A percentile compares a stretch with the other conserved stretches of the same genome.
Conservation (phyloP, 64 coral and sea anemone species). For the Montipora cactus region DNA sequence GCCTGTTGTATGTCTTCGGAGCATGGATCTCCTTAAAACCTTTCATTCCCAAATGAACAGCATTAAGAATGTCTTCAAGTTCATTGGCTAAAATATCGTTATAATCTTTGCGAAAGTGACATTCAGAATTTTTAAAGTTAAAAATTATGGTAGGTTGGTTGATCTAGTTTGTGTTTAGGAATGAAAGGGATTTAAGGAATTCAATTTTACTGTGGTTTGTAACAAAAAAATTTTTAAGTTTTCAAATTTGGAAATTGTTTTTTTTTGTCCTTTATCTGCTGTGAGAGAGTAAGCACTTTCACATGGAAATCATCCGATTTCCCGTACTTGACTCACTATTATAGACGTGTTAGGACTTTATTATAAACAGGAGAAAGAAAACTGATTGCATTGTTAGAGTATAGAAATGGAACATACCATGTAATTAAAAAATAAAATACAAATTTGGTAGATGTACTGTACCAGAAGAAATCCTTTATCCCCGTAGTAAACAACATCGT, state of each 20-base stretch:
- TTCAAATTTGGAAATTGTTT: not conserved
- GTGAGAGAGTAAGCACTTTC: not conserved
- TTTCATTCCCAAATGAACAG: not conserved
- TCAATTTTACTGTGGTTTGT: slow-evolving; percentile 17
- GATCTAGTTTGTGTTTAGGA: not conserved
- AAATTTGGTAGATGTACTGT: slow-evolving; percentile 6
- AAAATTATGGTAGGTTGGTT: too few species aligned
- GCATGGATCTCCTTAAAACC: not conserved
- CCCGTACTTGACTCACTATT: not conserved
- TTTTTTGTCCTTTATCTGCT: not conserved
- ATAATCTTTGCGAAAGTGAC: not conserved
- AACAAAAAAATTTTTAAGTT: slow-evolving; percentile 7
- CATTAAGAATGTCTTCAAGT: not conserved
- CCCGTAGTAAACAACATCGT: too few species aligned
- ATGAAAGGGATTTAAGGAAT: slow-evolving; percentile 16
- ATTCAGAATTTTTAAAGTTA: too few species aligned
- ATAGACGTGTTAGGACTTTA: not conserved
- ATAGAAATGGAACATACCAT: slow-evolving; percentile 41
- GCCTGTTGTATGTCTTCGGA: not conserved
- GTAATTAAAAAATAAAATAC: slow-evolving; percentile 35
- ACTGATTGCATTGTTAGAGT: slow-evolving; percentile 16
- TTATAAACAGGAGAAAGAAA: not conserved
- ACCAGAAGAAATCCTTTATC: too few species aligned
- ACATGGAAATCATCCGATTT: not conserved
- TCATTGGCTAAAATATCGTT: too few species aligned